Evolutionary conservation across 2,888 invertebrate genomes (phyloP).

Genomic region (Drosophila tanythrix): DNA sequence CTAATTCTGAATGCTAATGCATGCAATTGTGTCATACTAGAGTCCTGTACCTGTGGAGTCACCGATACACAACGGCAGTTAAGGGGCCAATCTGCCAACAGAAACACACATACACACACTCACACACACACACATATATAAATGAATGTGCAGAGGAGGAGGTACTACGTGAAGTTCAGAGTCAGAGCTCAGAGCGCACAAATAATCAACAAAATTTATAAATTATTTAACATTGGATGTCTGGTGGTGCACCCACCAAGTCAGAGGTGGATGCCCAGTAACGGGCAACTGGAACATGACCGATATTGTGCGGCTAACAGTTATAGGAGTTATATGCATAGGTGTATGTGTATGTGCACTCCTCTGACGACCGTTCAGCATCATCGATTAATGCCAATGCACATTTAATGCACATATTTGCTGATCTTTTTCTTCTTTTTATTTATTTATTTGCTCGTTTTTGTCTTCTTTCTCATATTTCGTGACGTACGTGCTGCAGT

Average conservation of each 20-base stretch:
- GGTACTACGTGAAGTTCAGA: conserved; percentile 55
- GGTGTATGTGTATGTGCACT: conserved; percentile 16
- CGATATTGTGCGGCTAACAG: conserved; percentile 77
- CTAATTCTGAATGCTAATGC: conserved; percentile 80
- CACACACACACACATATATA: neutral
- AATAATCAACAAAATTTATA: conserved; percentile 65
- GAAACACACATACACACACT: neutral
- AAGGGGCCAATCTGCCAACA: conserved; percentile 25
- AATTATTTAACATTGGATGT: conserved; percentile 73
- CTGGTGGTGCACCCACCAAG: conserved; percentile 67
- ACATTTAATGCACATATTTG: conserved; percentile 78
- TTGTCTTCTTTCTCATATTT: conserved; percentile 62
- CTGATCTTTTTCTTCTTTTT: conserved; percentile 25
- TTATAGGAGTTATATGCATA: conserved; percentile 50
- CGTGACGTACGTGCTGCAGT: conserved; percentile 83
- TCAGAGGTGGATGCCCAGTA: conserved; percentile 74
- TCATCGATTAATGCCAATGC: conserved; percentile 80
- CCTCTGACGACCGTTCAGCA: conserved; percentile 66
- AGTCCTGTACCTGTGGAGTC: conserved; percentile 72
- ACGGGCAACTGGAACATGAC: conserved; percentile 78
- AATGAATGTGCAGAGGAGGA: neutral
- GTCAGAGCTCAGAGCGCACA: conserved; percentile 35
- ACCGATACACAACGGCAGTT: conserved; percentile 37
- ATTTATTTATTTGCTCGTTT: conserved; percentile 12
- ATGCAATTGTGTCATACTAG: conserved; percentile 73